Percentiles rank a stretch among this genome's conserved stretches.
phyloP scores from a whole-genome alignment of 2,797 vertebrate genomes.

The Antrozous pallidus region DNA sequence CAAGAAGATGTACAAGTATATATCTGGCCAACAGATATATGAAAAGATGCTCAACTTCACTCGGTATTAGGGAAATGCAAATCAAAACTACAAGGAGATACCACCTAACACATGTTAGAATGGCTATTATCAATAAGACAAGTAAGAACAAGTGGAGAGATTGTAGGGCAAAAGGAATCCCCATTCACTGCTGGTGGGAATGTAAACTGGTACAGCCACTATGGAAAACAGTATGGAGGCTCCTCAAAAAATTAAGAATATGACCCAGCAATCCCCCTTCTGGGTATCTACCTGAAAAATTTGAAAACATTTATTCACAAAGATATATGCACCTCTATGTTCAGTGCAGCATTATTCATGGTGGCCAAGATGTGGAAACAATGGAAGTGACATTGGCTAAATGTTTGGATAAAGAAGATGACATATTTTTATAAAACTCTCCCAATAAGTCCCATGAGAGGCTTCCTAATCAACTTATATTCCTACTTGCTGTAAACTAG shows the following conservation, averaged over 20 bases:
- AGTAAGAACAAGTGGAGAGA: not conserved
- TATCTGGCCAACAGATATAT: not conserved
- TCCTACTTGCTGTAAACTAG: not conserved
- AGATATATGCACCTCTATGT: not conserved
- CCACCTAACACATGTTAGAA: not conserved
- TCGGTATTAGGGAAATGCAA: not conserved
- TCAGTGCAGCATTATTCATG: not conserved
- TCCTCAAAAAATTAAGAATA: not conserved
- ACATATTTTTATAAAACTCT: not conserved
- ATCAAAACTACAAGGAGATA: not conserved
- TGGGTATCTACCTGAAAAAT: not conserved
- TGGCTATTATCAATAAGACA: not conserved
- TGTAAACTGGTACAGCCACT: not conserved
- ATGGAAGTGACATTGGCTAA: not conserved
- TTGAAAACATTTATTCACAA: not conserved
- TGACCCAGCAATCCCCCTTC: not conserved
- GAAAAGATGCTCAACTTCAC: not conserved
- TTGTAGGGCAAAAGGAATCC: not conserved
- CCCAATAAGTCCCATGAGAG: not conserved
- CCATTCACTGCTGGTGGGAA: not conserved
- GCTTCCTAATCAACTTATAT: not conserved
- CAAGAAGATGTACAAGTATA: not conserved
- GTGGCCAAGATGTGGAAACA: not conserved
- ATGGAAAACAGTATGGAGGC: not conserved
- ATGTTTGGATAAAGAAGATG: not conserved